phyloP scores from a whole-genome alignment of 2,113 vertebrate species.

The Arvicanthis niloticus region DNA sequence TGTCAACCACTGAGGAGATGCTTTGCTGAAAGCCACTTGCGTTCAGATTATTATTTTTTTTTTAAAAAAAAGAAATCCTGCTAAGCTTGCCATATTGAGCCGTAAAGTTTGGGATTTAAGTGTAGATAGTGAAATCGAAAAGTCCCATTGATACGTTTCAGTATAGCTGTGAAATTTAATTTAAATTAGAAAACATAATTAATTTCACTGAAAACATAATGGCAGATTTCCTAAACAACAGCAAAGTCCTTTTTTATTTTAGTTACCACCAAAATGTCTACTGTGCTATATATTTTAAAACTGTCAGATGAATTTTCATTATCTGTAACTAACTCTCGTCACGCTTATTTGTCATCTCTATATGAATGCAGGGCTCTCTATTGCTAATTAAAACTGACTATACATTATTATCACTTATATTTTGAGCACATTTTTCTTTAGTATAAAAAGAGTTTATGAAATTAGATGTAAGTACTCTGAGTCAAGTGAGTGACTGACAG shows the following conservation, averaged over 20 bases:
- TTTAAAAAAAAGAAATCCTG: neutral
- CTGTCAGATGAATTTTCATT: neutral
- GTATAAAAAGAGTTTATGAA: neutral
- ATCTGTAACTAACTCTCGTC: neutral
- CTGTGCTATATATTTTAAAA: neutral
- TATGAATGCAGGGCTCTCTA: neutral
- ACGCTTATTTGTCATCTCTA: neutral
- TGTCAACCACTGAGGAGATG: neutral
- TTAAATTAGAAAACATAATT: neutral
- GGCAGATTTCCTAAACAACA: neutral
- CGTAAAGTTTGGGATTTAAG: neutral
- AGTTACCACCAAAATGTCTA: neutral
- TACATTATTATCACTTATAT: neutral
- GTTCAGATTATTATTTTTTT: neutral
- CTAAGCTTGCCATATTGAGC: slow-evolving; percentile 17
- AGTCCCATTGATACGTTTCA: neutral
- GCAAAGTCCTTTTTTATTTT: neutral
- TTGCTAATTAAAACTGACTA: neutral
- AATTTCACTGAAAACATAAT: neutral
- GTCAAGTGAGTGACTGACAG: neutral
- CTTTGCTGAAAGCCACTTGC: slow-evolving; percentile 10
- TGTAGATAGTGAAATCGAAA: slow-evolving; percentile 10
- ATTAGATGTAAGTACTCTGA: neutral
- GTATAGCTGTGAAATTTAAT: neutral
- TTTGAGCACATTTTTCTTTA: neutral